Evolutionary conservation across 2,797 vertebrate species (phyloP).

Genomic region (Picus viridis): DNA sequence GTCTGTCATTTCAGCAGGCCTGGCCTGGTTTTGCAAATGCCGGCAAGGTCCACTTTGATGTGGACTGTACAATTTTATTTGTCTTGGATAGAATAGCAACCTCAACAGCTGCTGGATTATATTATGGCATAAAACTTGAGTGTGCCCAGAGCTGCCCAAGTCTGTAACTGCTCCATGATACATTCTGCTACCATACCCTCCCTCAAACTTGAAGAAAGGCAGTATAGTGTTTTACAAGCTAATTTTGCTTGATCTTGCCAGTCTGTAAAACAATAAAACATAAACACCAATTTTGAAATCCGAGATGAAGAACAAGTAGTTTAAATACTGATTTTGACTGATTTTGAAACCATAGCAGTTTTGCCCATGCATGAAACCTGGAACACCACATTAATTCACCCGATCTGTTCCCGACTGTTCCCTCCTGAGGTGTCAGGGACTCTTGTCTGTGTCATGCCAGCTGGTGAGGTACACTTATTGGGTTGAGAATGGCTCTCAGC

Average conservation of each 20-base stretch:
- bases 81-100: neutral
- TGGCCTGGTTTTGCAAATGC: neutral
- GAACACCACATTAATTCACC: slow-evolving; percentile 36
- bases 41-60: neutral
- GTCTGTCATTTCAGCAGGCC: neutral
- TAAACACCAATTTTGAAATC: slow-evolving; percentile 38
- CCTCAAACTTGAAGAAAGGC: slow-evolving; percentile 18
- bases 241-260: slow-evolving; percentile 28
- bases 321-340: neutral
- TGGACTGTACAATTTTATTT: neutral
- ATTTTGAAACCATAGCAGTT: slow-evolving; percentile 44
- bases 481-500: slow-evolving; percentile 44
- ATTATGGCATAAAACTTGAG: neutral
- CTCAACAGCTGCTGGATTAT: neutral
- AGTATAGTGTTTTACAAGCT: slow-evolving; percentile 18
- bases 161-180: neutral
- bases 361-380: slow-evolving; percentile 14
- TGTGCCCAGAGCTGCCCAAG: neutral
- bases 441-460: slow-evolving; percentile 63
- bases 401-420: slow-evolving; percentile 24
- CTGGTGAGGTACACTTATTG: slow-evolving; percentile 52
- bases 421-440: slow-evolving; percentile 44
- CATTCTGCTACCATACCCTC: neutral
- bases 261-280: slow-evolving; percentile 45
- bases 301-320: neutral